A percentile compares a stretch with the other conserved stretches of the same genome.
phyloP scores from a whole-genome alignment of 1,140 invertebrate genomes.

The Macrotrachela quadricornifera region DNA sequence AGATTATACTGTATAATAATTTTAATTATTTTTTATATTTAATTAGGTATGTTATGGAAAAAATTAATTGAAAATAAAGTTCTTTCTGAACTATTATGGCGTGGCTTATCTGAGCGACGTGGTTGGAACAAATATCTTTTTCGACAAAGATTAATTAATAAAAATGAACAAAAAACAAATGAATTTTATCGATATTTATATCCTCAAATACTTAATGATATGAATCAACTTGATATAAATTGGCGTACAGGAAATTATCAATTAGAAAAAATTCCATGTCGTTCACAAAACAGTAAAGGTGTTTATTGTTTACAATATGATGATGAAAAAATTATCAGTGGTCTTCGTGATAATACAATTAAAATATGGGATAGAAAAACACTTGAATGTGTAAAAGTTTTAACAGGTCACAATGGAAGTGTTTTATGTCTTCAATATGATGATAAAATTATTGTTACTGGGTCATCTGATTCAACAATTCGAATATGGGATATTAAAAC shows the following conservation, averaged over 20 bases:
- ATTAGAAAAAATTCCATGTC: slow-evolving; percentile 87
- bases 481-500: slow-evolving; percentile 38
- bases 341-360: slow-evolving; percentile 92
- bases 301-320: slow-evolving; percentile 98
- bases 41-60: slow-evolving; percentile 45
- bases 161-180: not conserved
- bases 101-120: slow-evolving; percentile 73
- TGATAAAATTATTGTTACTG: slow-evolving; percentile 91
- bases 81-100: slow-evolving; percentile 77
- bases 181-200: slow-evolving; percentile 9
- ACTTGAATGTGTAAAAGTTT: slow-evolving; percentile 38
- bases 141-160: not conserved
- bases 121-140: slow-evolving; percentile 50
- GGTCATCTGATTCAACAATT: slow-evolving; percentile 82
- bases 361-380: slow-evolving; percentile 39
- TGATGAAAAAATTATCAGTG: slow-evolving; percentile 93
- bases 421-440: slow-evolving; percentile 96
- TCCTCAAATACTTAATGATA: slow-evolving; percentile 13
- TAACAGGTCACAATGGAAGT: slow-evolving; percentile 88
- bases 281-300: slow-evolving; percentile 76
- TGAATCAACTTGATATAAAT: slow-evolving; percentile 80
- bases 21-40: too few species aligned
- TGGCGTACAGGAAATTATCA: slow-evolving; percentile 88
- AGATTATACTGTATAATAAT: too few species aligned
- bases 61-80: slow-evolving; percentile 33